Evolutionary conservation across 2,888 invertebrate genomes (phyloP).

Genomic region (Noctua comes): DNA sequence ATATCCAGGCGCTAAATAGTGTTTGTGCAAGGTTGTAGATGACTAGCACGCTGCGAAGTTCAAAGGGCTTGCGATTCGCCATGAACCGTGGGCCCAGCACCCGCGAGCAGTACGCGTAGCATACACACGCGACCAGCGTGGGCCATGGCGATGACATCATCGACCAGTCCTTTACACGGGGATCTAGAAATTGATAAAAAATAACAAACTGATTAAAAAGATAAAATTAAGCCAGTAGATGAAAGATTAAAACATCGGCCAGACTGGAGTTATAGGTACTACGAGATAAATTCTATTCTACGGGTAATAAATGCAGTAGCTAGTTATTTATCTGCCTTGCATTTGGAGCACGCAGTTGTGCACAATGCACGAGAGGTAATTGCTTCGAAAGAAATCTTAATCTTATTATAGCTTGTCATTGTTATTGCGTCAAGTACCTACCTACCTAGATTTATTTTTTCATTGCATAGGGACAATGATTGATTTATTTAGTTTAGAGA

Average conservation of each 20-base stretch:
- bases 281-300: neutral
- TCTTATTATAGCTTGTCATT: neutral
- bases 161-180: conserved; percentile 96
- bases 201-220: conserved; percentile 9
- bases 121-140: conserved; percentile 94
- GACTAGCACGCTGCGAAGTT: conserved; percentile 94
- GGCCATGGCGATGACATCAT: conserved; percentile 97
- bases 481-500: neutral
- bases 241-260: conserved; percentile 4
- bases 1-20: conserved; percentile 96
- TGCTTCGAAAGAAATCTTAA: conserved; percentile 23
- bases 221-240: neutral
- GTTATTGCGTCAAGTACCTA: neutral
- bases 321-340: neutral
- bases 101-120: conserved; percentile 95
- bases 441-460: neutral
- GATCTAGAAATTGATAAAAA: conserved; percentile 92
- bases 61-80: conserved; percentile 97
- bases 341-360: conserved; percentile 36
- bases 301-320: conserved; percentile 14
- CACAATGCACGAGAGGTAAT: conserved; percentile 24
- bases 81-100: conserved; percentile 96
- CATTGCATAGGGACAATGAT: no score
- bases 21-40: conserved; percentile 97
- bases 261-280: neutral